These are phyloP conservation scores for Trididemnum clinides DNA, from an alignment of 23 tunicate species.

Conservation along the genomic window DNA sequence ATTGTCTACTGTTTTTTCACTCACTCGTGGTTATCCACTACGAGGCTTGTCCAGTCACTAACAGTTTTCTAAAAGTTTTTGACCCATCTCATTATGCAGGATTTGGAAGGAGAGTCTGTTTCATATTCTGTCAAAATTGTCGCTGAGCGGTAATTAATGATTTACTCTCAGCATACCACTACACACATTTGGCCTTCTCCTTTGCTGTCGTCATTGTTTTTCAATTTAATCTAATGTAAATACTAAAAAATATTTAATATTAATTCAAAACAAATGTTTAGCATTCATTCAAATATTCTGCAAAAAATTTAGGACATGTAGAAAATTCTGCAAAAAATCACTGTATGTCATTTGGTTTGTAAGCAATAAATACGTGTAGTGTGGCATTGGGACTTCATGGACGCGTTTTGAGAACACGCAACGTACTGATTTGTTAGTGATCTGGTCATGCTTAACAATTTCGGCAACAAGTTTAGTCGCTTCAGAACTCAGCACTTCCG, in stretches of 20 bases:
- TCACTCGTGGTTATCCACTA: not conserved
- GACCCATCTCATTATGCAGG: not conserved
- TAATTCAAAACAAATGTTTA: not conserved
- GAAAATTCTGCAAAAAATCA: not conserved
- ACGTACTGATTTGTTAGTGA: not conserved
- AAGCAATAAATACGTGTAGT: not conserved
- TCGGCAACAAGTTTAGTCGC: conserved; percentile 45
- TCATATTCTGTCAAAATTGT: not conserved
- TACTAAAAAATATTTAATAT: not conserved
- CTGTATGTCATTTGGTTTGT: not conserved
- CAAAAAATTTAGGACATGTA: not conserved
- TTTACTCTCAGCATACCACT: too few relatives aligned
- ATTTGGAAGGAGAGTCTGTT: not conserved
- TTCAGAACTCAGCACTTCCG: conserved; percentile 18
- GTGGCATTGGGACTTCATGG: not conserved
- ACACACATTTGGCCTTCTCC: not conserved
- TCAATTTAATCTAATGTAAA: not conserved
- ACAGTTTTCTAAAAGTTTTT: not conserved
- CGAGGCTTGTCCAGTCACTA: not conserved
- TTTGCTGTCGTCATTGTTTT: not conserved
- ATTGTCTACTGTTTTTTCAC: not conserved
- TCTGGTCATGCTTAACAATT: conserved; percentile 64
- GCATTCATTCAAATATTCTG: not conserved
- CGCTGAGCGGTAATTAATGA: not conserved
- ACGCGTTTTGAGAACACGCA: too few relatives aligned